phyloP scores from a whole-genome alignment of 2,888 invertebrate species.

The Mesodorylaimus sp. region DNA sequence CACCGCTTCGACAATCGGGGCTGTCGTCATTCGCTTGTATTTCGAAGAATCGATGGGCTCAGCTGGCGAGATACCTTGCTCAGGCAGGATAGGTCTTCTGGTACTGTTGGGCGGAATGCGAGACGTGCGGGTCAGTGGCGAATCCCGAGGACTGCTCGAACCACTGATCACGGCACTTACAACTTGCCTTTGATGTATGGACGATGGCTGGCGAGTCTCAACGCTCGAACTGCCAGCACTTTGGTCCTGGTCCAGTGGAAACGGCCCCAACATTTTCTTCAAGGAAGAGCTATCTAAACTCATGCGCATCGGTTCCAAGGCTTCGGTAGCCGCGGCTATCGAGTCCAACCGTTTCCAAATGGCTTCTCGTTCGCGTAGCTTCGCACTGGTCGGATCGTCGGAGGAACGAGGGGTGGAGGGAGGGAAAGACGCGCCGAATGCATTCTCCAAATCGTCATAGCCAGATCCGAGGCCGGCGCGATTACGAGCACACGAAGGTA shows the following conservation, averaged over 20 bases:
- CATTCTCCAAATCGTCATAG: too few relatives aligned
- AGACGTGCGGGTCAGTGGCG: not conserved
- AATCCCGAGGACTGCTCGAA: not conserved
- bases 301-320: not conserved
- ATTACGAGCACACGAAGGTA: too few relatives aligned
- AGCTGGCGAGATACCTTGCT: not conserved
- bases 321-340: not conserved
- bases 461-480: too few relatives aligned
- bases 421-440: too few relatives aligned
- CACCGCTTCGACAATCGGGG: not conserved
- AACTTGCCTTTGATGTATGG: not conserved
- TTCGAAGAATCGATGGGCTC: not conserved
- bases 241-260: not conserved
- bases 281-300: constrained; percentile 5
- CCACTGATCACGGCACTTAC: not conserved
- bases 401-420: too few relatives aligned
- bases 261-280: constrained; percentile 6
- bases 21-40: too few relatives aligned
- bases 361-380: too few relatives aligned
- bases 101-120: not conserved
- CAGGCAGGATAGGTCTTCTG: too few relatives aligned
- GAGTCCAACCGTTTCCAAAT: too few relatives aligned
- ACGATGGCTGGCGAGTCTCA: not conserved
- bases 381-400: too few relatives aligned
- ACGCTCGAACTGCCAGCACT: not conserved